These are phyloP conservation scores for Antheraea assamensis DNA, from an alignment of 2,888 invertebrate species.

Conservation along the genomic window DNA sequence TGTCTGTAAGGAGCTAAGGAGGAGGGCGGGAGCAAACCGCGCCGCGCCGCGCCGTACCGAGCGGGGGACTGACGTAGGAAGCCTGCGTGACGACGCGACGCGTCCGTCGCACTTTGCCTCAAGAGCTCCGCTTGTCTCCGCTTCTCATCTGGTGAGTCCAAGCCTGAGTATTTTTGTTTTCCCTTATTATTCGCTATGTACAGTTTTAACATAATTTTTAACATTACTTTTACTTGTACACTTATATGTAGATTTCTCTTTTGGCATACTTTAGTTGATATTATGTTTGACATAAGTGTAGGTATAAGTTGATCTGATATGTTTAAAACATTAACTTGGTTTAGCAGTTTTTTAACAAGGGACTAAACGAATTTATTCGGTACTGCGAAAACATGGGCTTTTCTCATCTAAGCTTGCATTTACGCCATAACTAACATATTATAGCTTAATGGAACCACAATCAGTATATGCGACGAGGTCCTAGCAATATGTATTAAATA, in stretches of 20 bases:
- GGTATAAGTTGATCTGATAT: neutral
- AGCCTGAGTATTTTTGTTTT: neutral
- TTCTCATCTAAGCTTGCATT: too few species aligned
- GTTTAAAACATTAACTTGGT: neutral
- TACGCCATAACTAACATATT: too few species aligned
- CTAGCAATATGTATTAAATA: neutral
- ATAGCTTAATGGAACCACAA: neutral
- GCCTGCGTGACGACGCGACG: conserved; percentile 10
- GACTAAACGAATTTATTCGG: neutral
- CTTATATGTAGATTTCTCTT: neutral
- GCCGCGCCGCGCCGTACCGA: conserved; percentile 19
- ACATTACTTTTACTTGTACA: neutral
- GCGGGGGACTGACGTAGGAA: conserved; percentile 12
- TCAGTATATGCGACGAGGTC: neutral
- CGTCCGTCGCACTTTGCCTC: conserved; percentile 17
- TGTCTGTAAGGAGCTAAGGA: conserved; percentile 58
- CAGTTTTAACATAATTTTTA: neutral
- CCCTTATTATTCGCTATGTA: neutral
- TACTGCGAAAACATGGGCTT: neutral
- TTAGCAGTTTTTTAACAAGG: neutral
- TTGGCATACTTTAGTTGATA: neutral
- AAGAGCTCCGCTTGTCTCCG: conserved; percentile 16
- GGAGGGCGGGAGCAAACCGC: conserved; percentile 46
- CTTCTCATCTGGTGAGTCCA: conserved; percentile 20
- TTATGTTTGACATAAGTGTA: neutral